Percentiles rank a stretch among this genome's conserved stretches.
phyloP scores from a whole-genome alignment of 2,888 invertebrate species.

The Xanthorhoe spadicearia region DNA sequence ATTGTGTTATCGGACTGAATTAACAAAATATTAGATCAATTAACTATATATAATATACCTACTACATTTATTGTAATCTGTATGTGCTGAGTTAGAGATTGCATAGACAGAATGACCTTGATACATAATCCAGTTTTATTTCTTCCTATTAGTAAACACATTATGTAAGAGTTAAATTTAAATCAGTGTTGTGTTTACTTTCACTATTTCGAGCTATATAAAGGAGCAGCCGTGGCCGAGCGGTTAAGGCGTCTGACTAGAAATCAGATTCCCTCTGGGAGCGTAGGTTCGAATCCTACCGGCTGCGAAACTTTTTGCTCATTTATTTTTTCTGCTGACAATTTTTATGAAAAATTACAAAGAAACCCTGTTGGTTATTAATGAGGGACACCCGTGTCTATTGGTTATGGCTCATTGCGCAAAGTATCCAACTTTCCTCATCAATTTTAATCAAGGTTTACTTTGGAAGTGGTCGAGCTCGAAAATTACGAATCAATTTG shows the following conservation, averaged over 20 bases:
- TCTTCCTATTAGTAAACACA: background rate
- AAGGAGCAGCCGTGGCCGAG: slow-evolving; percentile 90
- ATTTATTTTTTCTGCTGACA: slow-evolving; percentile 10
- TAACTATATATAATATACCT: too few species aligned
- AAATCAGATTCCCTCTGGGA: slow-evolving; percentile 95
- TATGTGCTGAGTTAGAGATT: too few species aligned
- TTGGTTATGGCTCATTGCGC: slow-evolving; percentile 42
- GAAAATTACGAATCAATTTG: slow-evolving; percentile 47
- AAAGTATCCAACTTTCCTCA: slow-evolving; percentile 53
- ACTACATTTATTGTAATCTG: too few species aligned
- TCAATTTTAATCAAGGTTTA: slow-evolving; percentile 58
- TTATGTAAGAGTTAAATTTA: background rate
- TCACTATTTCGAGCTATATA: background rate
- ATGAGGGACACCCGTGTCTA: slow-evolving; percentile 31
- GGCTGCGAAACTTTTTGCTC: slow-evolving; percentile 85
- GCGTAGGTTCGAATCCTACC: slow-evolving; percentile 96
- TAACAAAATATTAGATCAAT: too few species aligned
- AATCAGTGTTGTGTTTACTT: background rate
- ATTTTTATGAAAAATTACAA: slow-evolving; percentile 22
- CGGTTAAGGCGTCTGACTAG: slow-evolving; percentile 95
- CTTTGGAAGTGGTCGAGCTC: slow-evolving; percentile 43
- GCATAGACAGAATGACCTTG: background rate
- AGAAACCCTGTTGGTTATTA: slow-evolving; percentile 29
- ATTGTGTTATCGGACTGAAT: too few species aligned
- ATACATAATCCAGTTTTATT: background rate